Evolutionary conservation across 2,888 invertebrate species (phyloP).

Genomic region (Beris morrisii): DNA sequence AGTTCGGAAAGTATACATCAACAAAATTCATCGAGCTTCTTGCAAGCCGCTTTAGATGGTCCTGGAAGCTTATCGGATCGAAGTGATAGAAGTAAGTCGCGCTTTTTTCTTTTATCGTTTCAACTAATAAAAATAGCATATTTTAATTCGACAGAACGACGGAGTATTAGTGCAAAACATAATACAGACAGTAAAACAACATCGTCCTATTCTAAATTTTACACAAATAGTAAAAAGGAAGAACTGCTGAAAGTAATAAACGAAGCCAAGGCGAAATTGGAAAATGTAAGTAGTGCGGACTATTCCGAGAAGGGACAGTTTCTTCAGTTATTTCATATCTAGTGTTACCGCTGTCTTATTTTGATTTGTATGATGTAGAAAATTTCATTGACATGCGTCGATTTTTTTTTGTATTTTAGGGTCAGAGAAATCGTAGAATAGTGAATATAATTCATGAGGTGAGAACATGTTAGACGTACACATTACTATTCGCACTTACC

Average conservation of each 20-base stretch:
- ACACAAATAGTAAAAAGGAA: conserved; percentile 60
- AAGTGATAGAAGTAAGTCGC: conserved; percentile 50
- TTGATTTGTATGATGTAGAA: conserved; percentile 40
- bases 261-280: conserved; percentile 82
- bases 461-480: conserved; percentile 44
- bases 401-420: conserved; percentile 45
- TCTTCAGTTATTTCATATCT: conserved; percentile 38
- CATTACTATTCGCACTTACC: conserved; percentile 21
- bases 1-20: conserved; percentile 66
- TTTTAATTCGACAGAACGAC: conserved; percentile 45
- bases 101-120: background rate
- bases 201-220: conserved; percentile 54
- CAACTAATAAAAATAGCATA: background rate
- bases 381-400: conserved; percentile 19
- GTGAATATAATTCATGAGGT: conserved; percentile 55
- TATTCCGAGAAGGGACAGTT: conserved; percentile 30
- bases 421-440: conserved; percentile 50
- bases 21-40: conserved; percentile 49
- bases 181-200: conserved; percentile 53
- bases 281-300: conserved; percentile 69
- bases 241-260: conserved; percentile 80
- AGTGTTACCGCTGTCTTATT: conserved; percentile 41
- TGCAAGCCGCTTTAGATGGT: conserved; percentile 55
- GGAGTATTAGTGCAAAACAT: conserved; percentile 67
- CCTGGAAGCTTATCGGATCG: conserved; percentile 53